Evolutionary conservation across 2,797 vertebrate species (phyloP), one percentile per base, ranked within the genome.

Genomic region (Phrynocephalus guinanensis): DNA sequence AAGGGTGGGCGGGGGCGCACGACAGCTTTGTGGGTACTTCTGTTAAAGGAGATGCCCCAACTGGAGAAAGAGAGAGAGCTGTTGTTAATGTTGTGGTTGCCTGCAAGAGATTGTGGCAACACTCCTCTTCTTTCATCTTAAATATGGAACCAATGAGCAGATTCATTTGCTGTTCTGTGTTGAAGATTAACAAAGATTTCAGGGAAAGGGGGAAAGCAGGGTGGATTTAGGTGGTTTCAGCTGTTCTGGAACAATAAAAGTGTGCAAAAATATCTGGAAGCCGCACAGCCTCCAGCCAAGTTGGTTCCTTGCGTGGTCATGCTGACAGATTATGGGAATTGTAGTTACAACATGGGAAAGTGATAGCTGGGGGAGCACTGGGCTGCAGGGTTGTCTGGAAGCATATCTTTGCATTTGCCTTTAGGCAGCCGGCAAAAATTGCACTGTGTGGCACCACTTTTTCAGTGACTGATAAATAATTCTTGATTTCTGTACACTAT

Each of bases 11-110:
- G 22, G 0, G 66, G 48, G 68, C 50, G 33, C 0, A 70, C 79
- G 48, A 44, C 38, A 44, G 38, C 52, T 85, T 70, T 63, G 44
- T 4, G 5, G 7, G 0, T 1, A 18, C 48, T 63, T 67, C 75
- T 28, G 6, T 76, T 75, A 52, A 6, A 85, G 60, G 6, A 60
- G 82, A 2, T 26, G 28, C 66, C 68, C 85, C 48, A 85, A 56
- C n/a, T 4, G 68, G 72, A 68, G 6, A 2, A 26, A 50, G 1
- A 8, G 44, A 0, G 2, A 0, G 2, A 0, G 0, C 0, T 48
- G 76, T 67, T 50, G 79, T 67, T 56, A 13, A 7, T 76, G 20
- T 20, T 60, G 2, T 16, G 30, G 26, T 85, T 44, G 26, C 13
- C 1, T 0, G 7, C 63, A 30, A 20, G 77, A 8, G 63, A 79